Evolutionary conservation across 2,888 invertebrate species (phyloP), one percentile per base, ranked within the genome.

Genomic region (Trachelus troglodyta): DNA sequence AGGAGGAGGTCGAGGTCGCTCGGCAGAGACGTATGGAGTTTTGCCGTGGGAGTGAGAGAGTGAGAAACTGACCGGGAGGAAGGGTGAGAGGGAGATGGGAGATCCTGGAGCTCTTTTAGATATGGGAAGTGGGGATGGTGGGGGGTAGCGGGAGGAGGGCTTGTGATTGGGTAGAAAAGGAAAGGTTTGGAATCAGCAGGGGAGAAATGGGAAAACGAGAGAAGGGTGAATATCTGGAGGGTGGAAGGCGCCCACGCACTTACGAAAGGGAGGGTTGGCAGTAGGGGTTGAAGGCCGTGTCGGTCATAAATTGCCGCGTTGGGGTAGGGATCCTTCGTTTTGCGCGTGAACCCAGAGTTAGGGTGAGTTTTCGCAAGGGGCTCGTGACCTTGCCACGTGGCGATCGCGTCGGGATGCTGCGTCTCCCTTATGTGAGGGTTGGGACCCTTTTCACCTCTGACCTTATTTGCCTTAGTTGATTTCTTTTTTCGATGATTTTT

Each of bases 341-440:
- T 80, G 37, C 74, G 30, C 30, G n/a, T 30, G 33, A 33, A 15
- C 30, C 35, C 31, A 0, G 74, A 34, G 30, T 87, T 83, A 83
- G 84, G 81, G 81, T 73, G 81, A 79, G 80, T 71, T 71, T 31
- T 71, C 83, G 82, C 33, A 81, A 79, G 81, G 86, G 85, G 87
- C 56, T 87, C 87, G 86, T 83, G 88, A 89, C 90, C 90, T 90
- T 90, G 90, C 84, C 87, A 86, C 86, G 87, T 87, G 87, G 85
- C 85, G 80, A 79, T 80, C 77, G 76, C 11, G 68, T 34, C 33
- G 23, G 69, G n/a, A 34, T 68, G 73, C 56, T 56, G 56, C 23
- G 56, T 56, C 23, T 56, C 23, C 56, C 9, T 56, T 56, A 2
- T 23, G 56, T 2, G 56, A 56, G 56, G 37, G 37, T 4, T 1